Base-by-base conservation (phyloP, 1,140 invertebrate genomes). In the Sarcophaga bullata region DNA sequence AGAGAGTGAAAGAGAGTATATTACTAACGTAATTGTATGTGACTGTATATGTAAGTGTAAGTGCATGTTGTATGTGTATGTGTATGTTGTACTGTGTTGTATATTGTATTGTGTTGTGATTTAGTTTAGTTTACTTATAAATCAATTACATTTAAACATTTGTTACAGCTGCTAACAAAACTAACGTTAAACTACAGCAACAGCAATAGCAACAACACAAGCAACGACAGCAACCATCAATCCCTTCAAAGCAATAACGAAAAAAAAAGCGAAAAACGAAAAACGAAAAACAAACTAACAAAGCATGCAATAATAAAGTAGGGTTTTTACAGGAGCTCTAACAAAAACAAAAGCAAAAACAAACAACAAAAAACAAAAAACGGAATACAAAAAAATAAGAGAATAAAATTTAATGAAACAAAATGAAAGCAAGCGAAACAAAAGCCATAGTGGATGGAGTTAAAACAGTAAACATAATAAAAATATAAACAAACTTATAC, bases 121-220 rank as follows among this genome's bases (percentile, higher is more conserved):
- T 68, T 68, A 25, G 62, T 68, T 78, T 19, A 52, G 75, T 78
- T 78, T 50, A 78, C 75, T 78, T 78, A 78, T 78, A 78, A 78
- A 78, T 78, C 75, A 78, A 78, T 78, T 78, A 78, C 75, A 78
- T 78, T 78, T 78, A 78, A 78, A 78, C 48, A 52, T 78, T 78
- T 78, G 49, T 19, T 50, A 49, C 75, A 49, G 19, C 49, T 78
- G 49, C 49, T 50, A 19, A 25, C 25, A 78, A 49, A 78, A 78
- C n/a, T 19, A 78, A 19, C 37, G 62, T 72, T 25, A 72, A 72
- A 72, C 37, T 11, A 72, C 62, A 72, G 37, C 62, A 72, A 19
- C 62, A 25, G n/a, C 17, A 72, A 72, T n/a, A n/a, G n/a, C n/a
- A n/a, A n/a, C n/a, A n/a, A n/a, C n/a, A n/a, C n/a, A n/a, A n/a